Evolutionary conservation across 2,797 vertebrate species (phyloP).

Genomic region (Ptychadena robeensis): DNA sequence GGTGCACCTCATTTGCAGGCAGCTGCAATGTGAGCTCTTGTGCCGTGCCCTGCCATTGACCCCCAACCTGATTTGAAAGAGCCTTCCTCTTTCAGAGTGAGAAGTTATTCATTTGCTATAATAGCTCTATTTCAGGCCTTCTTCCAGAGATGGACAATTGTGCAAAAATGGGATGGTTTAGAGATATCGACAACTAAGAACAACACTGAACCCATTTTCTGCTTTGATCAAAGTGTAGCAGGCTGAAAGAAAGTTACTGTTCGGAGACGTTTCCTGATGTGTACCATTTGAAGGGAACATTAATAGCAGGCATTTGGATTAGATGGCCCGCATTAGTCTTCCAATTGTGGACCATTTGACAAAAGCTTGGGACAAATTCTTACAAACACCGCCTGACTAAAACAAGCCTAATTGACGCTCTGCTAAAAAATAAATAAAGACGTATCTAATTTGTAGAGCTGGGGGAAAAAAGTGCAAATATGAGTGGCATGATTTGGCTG

Average conservation of each 20-base stretch:
- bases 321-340: constrained; percentile 46
- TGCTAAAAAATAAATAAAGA: constrained; percentile 49
- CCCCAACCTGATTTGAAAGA: constrained; percentile 73
- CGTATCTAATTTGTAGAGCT: constrained; percentile 40
- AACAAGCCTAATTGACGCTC: constrained; percentile 49
- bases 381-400: constrained; percentile 55
- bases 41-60: constrained; percentile 70
- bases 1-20: constrained; percentile 69
- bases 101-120: constrained; percentile 72
- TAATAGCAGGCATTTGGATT: constrained; percentile 51
- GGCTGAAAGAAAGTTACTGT: constrained; percentile 54
- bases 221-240: constrained; percentile 46
- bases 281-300: constrained; percentile 46
- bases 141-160: constrained; percentile 69
- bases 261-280: constrained; percentile 57
- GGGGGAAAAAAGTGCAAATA: constrained; percentile 59
- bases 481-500: constrained; percentile 57
- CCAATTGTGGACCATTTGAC: constrained; percentile 61
- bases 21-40: constrained; percentile 69
- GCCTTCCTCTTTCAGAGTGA: constrained; percentile 69
- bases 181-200: constrained; percentile 57
- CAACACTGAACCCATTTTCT: constrained; percentile 53
- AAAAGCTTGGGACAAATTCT: constrained; percentile 53
- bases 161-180: constrained; percentile 65
- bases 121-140: constrained; percentile 67